Evolutionary conservation across 1,140 invertebrate genomes (phyloP), one percentile per base, ranked within the genome.

Genomic region (Hydropsyche tenuis): DNA sequence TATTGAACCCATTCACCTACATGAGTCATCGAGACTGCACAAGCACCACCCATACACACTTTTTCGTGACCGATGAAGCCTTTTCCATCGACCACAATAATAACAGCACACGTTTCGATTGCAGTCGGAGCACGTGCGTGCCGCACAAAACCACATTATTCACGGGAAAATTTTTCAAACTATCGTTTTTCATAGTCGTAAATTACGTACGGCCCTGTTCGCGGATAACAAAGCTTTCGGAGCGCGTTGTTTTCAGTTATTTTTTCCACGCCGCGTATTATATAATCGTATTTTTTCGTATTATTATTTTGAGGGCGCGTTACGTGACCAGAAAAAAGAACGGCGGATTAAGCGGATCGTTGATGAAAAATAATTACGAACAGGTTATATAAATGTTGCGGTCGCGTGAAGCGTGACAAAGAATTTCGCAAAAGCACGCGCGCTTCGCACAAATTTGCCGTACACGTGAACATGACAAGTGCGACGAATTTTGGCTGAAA

Each of bases 361-460:
- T 63, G 22, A 63, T 63, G 60, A 63, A 63, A 63, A 63, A 27
- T 63, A 63, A 63, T 63, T 63, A 63, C 23, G 60, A 30, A 63
- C 60, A 25, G 20, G 23, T 27, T 27, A 30, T n/a, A 27, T 63
- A 30, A 63, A 37, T 63, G 60, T 27, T 22, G 18, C 20, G 53
- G 20, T n/a, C 53, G 18, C 23, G 16, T 18, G 9, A 18, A 20
- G 48, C 48, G 48, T 53, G 48, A 53, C 48, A 7, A 18, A 53
- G 16, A 53, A 7, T 20, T 37, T 63, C 60, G 23, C 23, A 11
- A 14, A 30, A 16, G 27, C 11, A 20, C 12, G 20, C 11, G 60
- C 7, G 14, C 9, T 11, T 63, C 5, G 60, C 53, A 25, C 16
- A 60, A n/a, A n/a, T n/a, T n/a, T n/a, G n/a, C n/a, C n/a, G n/a